Percentiles rank a stretch among this genome's conserved stretches.
Conservation (phyloP, 2,888 invertebrate genomes). For the Hemistola chrysoprasaria region DNA sequence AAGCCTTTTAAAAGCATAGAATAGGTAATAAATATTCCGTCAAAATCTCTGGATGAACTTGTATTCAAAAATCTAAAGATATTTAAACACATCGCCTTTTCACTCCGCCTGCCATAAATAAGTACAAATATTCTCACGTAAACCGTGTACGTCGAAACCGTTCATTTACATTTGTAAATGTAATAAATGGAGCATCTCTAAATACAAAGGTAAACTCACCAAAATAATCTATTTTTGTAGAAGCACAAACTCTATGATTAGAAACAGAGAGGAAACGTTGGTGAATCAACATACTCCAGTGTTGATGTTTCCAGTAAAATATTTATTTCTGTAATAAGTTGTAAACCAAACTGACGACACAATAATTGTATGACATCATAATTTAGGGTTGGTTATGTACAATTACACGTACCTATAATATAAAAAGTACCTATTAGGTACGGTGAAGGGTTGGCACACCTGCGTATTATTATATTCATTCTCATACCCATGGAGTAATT, state of each 20-base stretch:
- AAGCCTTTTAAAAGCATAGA: too few relatives aligned
- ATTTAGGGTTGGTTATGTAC: conserved; percentile 27
- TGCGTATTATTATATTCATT: conserved; percentile 59
- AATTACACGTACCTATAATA: conserved; percentile 25
- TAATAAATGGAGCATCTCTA: conserved; percentile 78
- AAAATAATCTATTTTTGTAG: conserved; percentile 58
- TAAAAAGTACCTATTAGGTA: conserved; percentile 28
- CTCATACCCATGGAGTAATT: conserved; percentile 67
- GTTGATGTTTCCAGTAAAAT: conserved; percentile 26
- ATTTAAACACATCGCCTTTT: conserved; percentile 79
- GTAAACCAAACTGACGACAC: conserved; percentile 15
- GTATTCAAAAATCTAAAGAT: conserved; percentile 77
- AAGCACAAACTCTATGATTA: conserved; percentile 44
- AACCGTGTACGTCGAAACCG: conserved; percentile 73
- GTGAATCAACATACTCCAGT: conserved; percentile 40
- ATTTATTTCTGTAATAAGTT: conserved; percentile 14
- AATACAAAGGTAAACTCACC: conserved; percentile 69
- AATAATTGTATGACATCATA: conserved; percentile 25
- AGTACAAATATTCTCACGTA: conserved; percentile 82
- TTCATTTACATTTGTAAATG: conserved; percentile 79
- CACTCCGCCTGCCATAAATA: conserved; percentile 74
- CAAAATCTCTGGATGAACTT: conserved; percentile 66
- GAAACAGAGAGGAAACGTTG: conserved; percentile 42
- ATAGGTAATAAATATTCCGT: too few relatives aligned
- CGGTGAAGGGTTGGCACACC: conserved; percentile 70